These are phyloP conservation scores for Cyprinus carpio DNA, from an alignment of 2,113 vertebrate species.

Conservation along the genomic window DNA sequence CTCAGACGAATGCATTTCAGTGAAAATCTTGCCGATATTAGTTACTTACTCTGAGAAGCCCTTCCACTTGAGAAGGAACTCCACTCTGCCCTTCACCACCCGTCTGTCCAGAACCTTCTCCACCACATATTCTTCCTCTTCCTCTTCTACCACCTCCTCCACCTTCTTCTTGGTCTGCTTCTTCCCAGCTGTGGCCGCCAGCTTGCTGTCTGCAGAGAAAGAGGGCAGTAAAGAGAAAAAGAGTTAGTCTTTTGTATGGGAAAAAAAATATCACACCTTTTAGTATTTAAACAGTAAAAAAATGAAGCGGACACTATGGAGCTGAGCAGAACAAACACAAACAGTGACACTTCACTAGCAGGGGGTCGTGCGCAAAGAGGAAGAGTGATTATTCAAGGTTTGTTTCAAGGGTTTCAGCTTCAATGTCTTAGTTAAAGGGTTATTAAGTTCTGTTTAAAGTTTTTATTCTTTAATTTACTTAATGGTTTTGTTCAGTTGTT, in stretches of 20 bases:
- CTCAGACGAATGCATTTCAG: neutral
- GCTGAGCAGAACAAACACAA: neutral
- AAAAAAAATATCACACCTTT: neutral
- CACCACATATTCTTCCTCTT: slow-evolving; percentile 97
- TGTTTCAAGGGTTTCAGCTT: neutral
- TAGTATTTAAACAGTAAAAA: neutral
- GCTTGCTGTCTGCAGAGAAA: slow-evolving; percentile 71
- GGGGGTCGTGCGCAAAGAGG: neutral
- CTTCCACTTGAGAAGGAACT: slow-evolving; percentile 97
- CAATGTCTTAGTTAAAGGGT: too few species aligned
- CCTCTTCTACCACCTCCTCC: slow-evolving; percentile 92
- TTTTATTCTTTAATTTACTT: too few species aligned
- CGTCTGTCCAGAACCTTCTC: slow-evolving; percentile 94
- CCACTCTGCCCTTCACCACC: slow-evolving; percentile 90
- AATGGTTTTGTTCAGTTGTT: too few species aligned
- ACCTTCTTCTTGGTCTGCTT: slow-evolving; percentile 93
- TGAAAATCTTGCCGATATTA: neutral
- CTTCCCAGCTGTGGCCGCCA: slow-evolving; percentile 88
- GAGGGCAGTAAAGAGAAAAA: slow-evolving; percentile 22
- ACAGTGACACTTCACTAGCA: neutral
- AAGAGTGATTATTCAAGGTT: neutral
- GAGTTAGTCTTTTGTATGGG: neutral
- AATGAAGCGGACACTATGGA: neutral
- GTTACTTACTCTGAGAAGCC: slow-evolving; percentile 91
- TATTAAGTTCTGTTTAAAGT: too few species aligned